Conservation (phyloP, 2,888 invertebrate genomes). For the Nymphalis urticae region DNA sequence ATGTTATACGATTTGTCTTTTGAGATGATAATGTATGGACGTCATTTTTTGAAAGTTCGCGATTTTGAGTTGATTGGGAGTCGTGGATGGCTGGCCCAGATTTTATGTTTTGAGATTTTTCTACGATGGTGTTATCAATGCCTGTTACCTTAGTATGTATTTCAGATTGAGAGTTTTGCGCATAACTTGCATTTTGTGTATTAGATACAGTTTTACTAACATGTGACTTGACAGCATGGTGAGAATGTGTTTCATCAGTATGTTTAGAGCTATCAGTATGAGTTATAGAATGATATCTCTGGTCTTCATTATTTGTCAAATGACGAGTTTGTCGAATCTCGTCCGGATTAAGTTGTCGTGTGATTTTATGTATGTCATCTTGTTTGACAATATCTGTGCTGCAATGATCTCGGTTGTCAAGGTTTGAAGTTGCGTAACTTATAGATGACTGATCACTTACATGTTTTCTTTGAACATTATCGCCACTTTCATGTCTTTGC, state of each 20-base stretch:
- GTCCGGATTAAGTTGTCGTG: conserved; percentile 65
- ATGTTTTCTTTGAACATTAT: conserved; percentile 27
- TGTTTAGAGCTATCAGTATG: conserved; percentile 15
- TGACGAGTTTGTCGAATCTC: conserved; percentile 49
- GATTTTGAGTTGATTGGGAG: conserved; percentile 48
- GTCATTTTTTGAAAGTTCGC: conserved; percentile 41
- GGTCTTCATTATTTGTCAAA: conserved; percentile 18
- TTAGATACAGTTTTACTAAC: conserved; percentile 34
- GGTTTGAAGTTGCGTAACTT: conserved; percentile 21
- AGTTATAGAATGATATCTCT: conserved; percentile 30
- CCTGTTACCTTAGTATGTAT: conserved; percentile 26
- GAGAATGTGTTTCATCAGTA: conserved; percentile 20
- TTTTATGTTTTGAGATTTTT: conserved; percentile 47
- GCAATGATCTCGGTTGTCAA: conserved; percentile 21
- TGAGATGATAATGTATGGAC: conserved; percentile 53
- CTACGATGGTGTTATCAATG: conserved; percentile 24
- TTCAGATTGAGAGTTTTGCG: conserved; percentile 29
- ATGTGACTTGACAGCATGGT: conserved; percentile 29
- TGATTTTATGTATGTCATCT: conserved; percentile 67
- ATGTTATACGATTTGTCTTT: conserved; percentile 72
- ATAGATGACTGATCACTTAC: conserved; percentile 19
- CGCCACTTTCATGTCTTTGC: conserved; percentile 28
- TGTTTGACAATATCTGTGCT: conserved; percentile 61
- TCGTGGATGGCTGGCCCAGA: conserved; percentile 53
- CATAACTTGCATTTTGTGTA: conserved; percentile 34